Base-by-base conservation (phyloP, 1,140 invertebrate genomes). In the Harpegnathos saltator region DNA sequence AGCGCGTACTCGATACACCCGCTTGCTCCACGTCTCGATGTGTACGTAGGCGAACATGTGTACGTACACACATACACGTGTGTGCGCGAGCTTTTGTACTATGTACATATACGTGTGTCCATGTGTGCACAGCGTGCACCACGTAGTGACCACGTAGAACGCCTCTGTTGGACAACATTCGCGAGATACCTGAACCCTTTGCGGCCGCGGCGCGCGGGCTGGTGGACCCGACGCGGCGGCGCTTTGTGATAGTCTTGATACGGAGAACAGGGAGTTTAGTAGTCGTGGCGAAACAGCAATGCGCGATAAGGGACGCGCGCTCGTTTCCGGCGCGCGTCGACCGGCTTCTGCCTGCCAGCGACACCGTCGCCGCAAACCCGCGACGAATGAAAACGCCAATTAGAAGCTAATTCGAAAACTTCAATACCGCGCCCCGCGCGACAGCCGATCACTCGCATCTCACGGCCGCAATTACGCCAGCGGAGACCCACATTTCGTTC, bases 1-100 rank as follows among this genome's bases (percentile, higher is more conserved):
- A 85, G 86, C 88, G 80, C 85, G 50, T 58, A 88, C 89, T 91
- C 89, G 86, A 91, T 91, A 90, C 69, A 72, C 61, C 62, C 78
- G 63, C 72, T 59, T 33, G 38, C 7, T 58, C 19, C 59, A 26
- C 24, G 48, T 54, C 19, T 59, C 61, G 56, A 65, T 74, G 83
- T 81, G 73, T 26, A 29, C n/a, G 1, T 17, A 48, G 3, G 58
- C 24, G n/a, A 14, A 12, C 56, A 9, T 11, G 9, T 9, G 7
- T 5, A 5, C 29, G 5, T 33, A 33, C 29, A 33, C 29, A 5
- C 29, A 33, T 5, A 1, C 19, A 48, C 9, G 38, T 33, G n/a
- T 22, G 17, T 77, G 38, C 7, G 9, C 7, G 33, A 3, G 33
- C 38, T 44, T 44, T 9, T 9, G 38, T 44, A 44, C 11, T 11